Conservation (phyloP, 2,888 invertebrate species). For the Stenodera caucasica region DNA sequence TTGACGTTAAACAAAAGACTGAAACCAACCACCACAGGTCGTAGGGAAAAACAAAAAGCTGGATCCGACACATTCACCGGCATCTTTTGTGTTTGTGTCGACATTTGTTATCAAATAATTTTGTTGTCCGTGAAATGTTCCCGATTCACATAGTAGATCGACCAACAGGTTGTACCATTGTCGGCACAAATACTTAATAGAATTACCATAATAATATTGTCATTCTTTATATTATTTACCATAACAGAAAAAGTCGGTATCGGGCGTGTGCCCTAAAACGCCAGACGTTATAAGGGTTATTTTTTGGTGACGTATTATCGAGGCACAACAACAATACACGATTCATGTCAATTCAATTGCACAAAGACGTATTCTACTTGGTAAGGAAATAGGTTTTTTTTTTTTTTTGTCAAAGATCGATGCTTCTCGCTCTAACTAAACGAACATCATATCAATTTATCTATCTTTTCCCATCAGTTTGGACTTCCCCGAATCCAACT, state of each 20-base stretch:
- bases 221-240: conserved; percentile 56
- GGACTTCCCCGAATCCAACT: not conserved
- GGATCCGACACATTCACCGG: conserved; percentile 47
- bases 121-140: conserved; percentile 55
- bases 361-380: conserved; percentile 49
- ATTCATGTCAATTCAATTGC: conserved; percentile 52
- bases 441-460: not conserved
- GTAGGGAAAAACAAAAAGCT: conserved; percentile 43
- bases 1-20: conserved; percentile 36
- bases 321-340: conserved; percentile 46
- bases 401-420: conserved; percentile 11
- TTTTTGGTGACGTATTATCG: conserved; percentile 46
- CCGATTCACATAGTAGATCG: conserved; percentile 42
- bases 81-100: conserved; percentile 49
- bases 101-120: conserved; percentile 56
- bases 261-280: conserved; percentile 35
- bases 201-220: conserved; percentile 58
- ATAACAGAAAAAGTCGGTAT: conserved; percentile 49
- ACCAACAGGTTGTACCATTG: conserved; percentile 56
- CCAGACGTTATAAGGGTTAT: conserved; percentile 46
- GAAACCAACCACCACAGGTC: conserved; percentile 43
- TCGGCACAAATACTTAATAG: conserved; percentile 55
- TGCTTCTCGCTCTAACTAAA: not conserved
- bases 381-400: conserved; percentile 42
- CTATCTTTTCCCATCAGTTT: not conserved